Conservation (phyloP, 2,888 invertebrate species). For the Leuctra nigra region DNA sequence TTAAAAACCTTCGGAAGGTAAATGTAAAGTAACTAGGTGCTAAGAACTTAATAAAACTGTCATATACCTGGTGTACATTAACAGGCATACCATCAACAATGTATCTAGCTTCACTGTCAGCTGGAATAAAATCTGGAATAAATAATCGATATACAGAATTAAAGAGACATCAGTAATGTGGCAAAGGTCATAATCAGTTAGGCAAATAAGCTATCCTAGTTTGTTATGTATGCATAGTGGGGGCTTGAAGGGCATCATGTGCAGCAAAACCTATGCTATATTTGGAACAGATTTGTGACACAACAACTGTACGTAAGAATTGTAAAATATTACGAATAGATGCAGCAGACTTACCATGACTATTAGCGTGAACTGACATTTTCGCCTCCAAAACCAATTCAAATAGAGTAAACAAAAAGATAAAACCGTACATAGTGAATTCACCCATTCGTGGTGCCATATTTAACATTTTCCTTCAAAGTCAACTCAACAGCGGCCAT, state of each 20-base stretch:
- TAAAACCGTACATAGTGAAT: slow-evolving; percentile 46
- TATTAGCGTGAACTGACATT: slow-evolving; percentile 65
- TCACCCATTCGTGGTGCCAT: slow-evolving; percentile 29
- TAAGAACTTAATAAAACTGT: no score
- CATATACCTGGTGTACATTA: slow-evolving; percentile 49
- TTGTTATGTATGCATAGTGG: no score
- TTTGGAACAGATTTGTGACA: slow-evolving; percentile 20
- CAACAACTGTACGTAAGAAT: neutral
- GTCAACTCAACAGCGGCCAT: slow-evolving; percentile 24
- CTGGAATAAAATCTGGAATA: slow-evolving; percentile 62
- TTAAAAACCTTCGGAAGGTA: no score
- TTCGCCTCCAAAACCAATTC: slow-evolving; percentile 60
- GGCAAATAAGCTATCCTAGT: neutral
- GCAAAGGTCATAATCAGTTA: neutral
- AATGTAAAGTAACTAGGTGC: no score
- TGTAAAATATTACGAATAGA: slow-evolving; percentile 1
- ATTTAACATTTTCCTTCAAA: slow-evolving; percentile 23
- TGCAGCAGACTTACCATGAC: slow-evolving; percentile 55
- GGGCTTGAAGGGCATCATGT: slow-evolving; percentile 12
- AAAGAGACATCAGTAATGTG: neutral
- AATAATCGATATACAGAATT: slow-evolving; percentile 15
- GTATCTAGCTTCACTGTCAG: slow-evolving; percentile 60
- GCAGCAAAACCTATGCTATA: slow-evolving; percentile 12
- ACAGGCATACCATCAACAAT: slow-evolving; percentile 56
- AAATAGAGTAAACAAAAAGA: slow-evolving; percentile 59